Conservation (phyloP, 92 coral and sea anemone species). For the Isaurus tuberculatus region DNA sequence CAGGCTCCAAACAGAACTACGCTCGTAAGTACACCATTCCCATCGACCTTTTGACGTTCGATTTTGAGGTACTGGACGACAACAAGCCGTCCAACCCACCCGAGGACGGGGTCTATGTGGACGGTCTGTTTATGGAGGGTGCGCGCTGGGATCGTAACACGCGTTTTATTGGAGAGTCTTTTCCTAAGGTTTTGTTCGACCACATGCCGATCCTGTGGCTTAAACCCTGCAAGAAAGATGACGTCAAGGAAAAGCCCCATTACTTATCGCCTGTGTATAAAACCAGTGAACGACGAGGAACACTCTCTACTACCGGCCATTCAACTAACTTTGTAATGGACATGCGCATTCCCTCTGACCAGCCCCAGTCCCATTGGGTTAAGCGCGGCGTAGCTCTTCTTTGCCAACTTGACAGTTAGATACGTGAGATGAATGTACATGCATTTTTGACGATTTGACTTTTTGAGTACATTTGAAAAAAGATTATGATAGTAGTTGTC, state of each 20-base stretch:
- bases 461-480: not conserved
- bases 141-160: conserved; percentile 96
- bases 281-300: conserved; percentile 98
- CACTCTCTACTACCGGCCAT: conserved; percentile 98
- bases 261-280: conserved; percentile 97
- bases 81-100: conserved; percentile 90
- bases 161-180: conserved; percentile 87
- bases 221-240: conserved; percentile 95
- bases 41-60: conserved; percentile 91
- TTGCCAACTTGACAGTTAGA: conserved; percentile 84
- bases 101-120: conserved; percentile 96
- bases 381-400: conserved; percentile 99
- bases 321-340: conserved; percentile 99
- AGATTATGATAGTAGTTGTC: not conserved
- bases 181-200: conserved; percentile 87
- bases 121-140: conserved; percentile 97
- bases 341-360: conserved; percentile 98
- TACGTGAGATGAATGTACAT: not conserved
- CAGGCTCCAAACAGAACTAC: conserved; percentile 98
- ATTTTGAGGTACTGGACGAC: conserved; percentile 92
- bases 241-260: conserved; percentile 81
- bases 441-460: not conserved
- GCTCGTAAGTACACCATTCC: conserved; percentile 99
- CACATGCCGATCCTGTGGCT: conserved; percentile 97
- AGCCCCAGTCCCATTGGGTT: conserved; percentile 99